These are phyloP conservation scores for Cardinalis cardinalis DNA, from an alignment of 2,113 vertebrate genomes.

Conservation along the genomic window DNA sequence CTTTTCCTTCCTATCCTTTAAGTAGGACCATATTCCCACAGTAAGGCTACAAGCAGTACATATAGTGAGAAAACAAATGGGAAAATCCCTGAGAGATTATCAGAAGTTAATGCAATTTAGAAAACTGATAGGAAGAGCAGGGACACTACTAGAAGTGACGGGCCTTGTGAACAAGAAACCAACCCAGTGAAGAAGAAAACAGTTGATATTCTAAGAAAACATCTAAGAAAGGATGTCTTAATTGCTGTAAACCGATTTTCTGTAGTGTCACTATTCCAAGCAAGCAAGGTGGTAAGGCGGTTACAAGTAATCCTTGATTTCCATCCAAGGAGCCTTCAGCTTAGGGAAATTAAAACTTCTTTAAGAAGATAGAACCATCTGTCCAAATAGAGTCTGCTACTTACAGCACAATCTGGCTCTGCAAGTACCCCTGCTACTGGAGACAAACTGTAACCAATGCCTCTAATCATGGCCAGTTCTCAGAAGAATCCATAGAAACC, in stretches of 20 bases:
- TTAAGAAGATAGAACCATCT: conserved; percentile 54
- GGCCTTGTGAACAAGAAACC: not conserved
- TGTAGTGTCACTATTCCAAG: conserved; percentile 28
- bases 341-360: conserved; percentile 44
- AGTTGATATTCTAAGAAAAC: not conserved
- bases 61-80: not conserved
- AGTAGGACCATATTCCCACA: not conserved
- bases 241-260: conserved; percentile 5
- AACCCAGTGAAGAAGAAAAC: not conserved
- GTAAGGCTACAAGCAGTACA: not conserved
- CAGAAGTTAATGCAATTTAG: not conserved
- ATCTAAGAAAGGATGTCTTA: not conserved
- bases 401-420: not conserved
- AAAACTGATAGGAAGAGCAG: not conserved
- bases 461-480: not conserved
- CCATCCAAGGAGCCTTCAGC: conserved; percentile 20
- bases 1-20: not conserved
- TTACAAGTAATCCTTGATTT: conserved; percentile 50
- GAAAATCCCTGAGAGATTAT: not conserved
- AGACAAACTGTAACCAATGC: not conserved
- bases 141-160: not conserved
- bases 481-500: not conserved
- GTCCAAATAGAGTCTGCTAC: conserved; percentile 11
- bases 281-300: conserved; percentile 6
- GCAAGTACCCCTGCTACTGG: not conserved